These are phyloP conservation scores for Pygoscelis adeliae DNA, from an alignment of 2,113 vertebrate genomes.

Conservation along the genomic window DNA sequence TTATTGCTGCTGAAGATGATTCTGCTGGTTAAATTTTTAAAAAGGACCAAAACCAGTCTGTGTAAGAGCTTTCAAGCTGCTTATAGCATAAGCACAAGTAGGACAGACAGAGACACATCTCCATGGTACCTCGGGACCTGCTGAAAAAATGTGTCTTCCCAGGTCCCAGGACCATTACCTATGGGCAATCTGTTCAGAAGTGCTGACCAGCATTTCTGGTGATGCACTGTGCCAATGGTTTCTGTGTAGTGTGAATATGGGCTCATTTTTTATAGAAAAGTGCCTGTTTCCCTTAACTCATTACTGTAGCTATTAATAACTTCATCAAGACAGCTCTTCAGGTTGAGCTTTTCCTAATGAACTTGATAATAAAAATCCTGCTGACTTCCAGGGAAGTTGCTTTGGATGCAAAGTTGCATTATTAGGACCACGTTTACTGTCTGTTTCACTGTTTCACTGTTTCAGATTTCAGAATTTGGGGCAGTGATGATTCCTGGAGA, in stretches of 20 bases:
- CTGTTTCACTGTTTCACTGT: background rate
- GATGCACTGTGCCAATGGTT: background rate
- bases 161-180: background rate
- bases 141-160: background rate
- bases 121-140: background rate
- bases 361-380: background rate
- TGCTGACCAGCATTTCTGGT: background rate
- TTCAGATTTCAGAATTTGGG: background rate
- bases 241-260: background rate
- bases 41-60: background rate
- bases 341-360: background rate
- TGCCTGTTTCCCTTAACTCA: background rate
- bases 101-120: background rate
- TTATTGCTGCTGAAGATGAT: background rate
- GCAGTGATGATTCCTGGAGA: background rate
- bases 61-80: background rate
- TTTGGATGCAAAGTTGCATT: background rate
- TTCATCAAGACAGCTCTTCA: background rate
- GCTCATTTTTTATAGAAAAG: background rate
- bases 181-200: background rate
- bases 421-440: background rate
- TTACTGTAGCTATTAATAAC: background rate
- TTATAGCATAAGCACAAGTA: background rate
- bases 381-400: background rate
- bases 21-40: background rate